Conservation (phyloP, 2,888 invertebrate genomes). For the Dugesia japonica region DNA sequence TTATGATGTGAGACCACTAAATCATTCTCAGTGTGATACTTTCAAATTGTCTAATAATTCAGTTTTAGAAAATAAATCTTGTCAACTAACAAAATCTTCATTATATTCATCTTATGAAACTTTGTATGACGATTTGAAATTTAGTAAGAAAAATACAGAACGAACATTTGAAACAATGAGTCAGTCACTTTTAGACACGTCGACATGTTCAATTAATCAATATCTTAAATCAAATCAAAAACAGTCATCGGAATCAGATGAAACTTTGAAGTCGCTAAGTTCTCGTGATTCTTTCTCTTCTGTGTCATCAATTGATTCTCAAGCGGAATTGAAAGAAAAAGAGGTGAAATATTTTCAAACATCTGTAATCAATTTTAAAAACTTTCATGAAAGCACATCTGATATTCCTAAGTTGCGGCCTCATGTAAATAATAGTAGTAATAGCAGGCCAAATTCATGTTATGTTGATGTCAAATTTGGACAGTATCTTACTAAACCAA, state of each 20-base stretch:
- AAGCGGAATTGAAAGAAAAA: not conserved
- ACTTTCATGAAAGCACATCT: not conserved
- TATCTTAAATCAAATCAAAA: not conserved
- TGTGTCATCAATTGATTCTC: not conserved
- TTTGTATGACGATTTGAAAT: not conserved
- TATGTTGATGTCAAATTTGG: constrained; percentile 2
- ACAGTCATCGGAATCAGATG: not conserved
- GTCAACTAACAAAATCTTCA: not conserved
- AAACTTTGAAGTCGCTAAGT: not conserved
- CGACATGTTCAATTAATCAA: not conserved
- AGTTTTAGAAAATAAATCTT: not conserved
- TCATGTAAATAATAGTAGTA: too few species aligned
- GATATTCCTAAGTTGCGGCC: not conserved
- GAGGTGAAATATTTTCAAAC: too few species aligned
- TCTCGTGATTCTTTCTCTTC: not conserved
- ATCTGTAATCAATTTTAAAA: not conserved
- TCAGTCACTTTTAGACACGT: not conserved
- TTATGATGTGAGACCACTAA: not conserved
- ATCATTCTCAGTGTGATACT: too few species aligned
- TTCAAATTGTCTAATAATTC: not conserved
- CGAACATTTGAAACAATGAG: not conserved
- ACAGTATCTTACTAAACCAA: not conserved
- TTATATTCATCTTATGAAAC: not conserved
- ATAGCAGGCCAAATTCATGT: not conserved
- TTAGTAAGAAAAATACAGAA: not conserved